Evolutionary conservation across 2,888 invertebrate species (phyloP), one percentile per base, ranked within the genome.

Genomic region (Protophormia terraenovae): DNA sequence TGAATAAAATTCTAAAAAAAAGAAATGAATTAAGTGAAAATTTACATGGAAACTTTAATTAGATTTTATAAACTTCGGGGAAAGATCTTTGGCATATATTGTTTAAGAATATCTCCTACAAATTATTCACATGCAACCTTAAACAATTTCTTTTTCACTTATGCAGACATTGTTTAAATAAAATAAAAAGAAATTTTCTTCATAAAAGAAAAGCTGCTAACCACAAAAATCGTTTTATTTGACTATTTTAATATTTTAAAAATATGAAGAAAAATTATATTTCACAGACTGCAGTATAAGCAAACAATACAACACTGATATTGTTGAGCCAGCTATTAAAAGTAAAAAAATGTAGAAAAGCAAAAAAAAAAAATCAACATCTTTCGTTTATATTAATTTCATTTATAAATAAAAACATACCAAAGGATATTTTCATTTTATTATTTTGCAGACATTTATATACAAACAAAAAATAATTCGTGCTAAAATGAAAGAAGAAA

Each of bases 371-470:
- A 67, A 66, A 47, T 83, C 79, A 85, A 88, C 87, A 89, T 89
- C 86, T 89, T 89, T 90, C 14, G 41, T 58, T 71, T 32, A 60
- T 89, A 90, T 89, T 90, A 90, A 90, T 90, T 90, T 89, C 87
- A 89, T 90, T 90, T 90, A 88, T 88, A 89, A 90, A 90, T 66
- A 58, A 89, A 89, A 87, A 88, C 86, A 87, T 86, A 87, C 87
- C 86, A 86, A 87, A 85, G 88, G 88, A 86, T 89, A 87, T 86
- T 83, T 85, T 86, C 85, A 66, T 85, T 85, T 73, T 55, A 80
- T 83, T 83, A 81, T 66, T 45, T 38, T 47, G 35, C 66, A 80
- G 80, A 81, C 80, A 60, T 22, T 62, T 14, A 50, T 50, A 12
- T 38, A 38, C 8, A 32, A n/a, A 32, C 58, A 32, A 32, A 35